phyloP scores from a whole-genome alignment of 2,888 invertebrate species.

The Temnothorax rugatulus region DNA sequence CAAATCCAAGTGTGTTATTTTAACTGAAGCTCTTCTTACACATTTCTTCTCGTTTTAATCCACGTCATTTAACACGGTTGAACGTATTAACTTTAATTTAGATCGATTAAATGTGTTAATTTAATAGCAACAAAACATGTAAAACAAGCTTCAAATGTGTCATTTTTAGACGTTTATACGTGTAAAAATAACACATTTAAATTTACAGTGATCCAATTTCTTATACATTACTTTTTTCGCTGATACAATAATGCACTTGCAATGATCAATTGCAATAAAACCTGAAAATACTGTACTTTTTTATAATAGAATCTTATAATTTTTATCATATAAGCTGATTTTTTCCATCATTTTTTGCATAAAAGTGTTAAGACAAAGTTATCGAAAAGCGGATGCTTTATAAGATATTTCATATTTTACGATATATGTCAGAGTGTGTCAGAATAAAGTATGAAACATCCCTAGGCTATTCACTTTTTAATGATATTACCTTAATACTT shows the following conservation, averaged over 20 bases:
- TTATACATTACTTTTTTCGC: not conserved
- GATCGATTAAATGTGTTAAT: too few species aligned
- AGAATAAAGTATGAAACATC: conserved; percentile 15
- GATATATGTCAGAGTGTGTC: not conserved
- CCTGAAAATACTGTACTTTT: not conserved
- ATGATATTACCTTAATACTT: conserved; percentile 26
- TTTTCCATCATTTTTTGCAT: too few species aligned
- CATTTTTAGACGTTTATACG: too few species aligned
- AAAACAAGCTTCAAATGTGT: too few species aligned
- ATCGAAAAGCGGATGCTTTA: not conserved
- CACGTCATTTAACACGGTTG: too few species aligned
- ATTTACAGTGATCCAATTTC: not conserved
- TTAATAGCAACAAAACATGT: too few species aligned
- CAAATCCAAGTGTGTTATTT: too few species aligned
- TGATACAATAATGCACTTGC: not conserved
- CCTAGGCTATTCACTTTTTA: not conserved
- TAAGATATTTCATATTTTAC: not conserved
- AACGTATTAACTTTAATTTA: too few species aligned
- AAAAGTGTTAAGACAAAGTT: not conserved
- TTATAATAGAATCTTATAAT: conserved; percentile 1
- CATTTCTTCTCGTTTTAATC: too few species aligned
- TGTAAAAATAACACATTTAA: too few species aligned
- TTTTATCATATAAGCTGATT: not conserved
- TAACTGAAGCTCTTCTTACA: too few species aligned
- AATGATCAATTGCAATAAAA: not conserved